Evolutionary conservation across 2,797 vertebrate species (phyloP).

Genomic region (Mus caroli): DNA sequence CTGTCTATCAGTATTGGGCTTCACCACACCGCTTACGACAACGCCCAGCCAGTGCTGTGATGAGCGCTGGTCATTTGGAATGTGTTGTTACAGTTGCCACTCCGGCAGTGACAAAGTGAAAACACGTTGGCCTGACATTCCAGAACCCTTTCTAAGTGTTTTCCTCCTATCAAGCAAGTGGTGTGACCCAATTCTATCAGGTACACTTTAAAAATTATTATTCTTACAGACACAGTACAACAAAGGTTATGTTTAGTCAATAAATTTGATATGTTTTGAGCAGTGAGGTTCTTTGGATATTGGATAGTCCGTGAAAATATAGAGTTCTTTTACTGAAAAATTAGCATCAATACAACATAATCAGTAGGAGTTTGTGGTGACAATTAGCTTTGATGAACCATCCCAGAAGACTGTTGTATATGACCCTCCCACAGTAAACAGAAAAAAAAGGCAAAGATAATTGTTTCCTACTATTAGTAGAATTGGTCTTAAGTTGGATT

Average conservation of each 20-base stretch:
- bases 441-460: background rate
- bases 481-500: constrained; percentile 15
- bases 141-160: background rate
- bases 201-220: background rate
- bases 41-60: background rate
- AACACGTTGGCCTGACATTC: background rate
- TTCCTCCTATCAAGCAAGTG: background rate
- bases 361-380: background rate
- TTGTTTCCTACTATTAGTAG: background rate
- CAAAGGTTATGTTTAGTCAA: background rate
- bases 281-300: background rate
- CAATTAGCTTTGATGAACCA: constrained; percentile 21
- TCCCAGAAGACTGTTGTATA: background rate
- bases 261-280: background rate
- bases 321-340: constrained; percentile 10
- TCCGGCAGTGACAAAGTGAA: background rate
- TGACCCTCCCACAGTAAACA: constrained; percentile 1
- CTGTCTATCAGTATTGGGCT: constrained; percentile 35
- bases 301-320: background rate
- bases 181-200: background rate
- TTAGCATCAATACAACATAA: background rate
- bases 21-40: constrained; percentile 4
- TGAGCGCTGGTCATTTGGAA: constrained; percentile 5
- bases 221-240: background rate
- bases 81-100: constrained; percentile 12